These are phyloP conservation scores for Thalassoma bifasciatum DNA, from an alignment of 2,113 vertebrate genomes.

Conservation along the genomic window DNA sequence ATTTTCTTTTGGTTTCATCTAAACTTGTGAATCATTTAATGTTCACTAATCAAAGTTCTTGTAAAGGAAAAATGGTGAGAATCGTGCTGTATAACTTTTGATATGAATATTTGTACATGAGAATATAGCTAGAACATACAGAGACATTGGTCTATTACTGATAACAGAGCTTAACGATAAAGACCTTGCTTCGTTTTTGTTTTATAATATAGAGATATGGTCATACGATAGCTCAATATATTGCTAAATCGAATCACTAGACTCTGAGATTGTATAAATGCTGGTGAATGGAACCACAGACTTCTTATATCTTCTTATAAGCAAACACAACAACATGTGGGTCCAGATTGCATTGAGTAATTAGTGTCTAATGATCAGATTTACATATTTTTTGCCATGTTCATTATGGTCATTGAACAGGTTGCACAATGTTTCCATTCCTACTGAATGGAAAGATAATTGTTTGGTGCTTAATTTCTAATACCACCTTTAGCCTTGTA, in stretches of 20 bases:
- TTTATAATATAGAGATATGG: conserved; percentile 72
- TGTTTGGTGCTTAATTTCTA: conserved; percentile 83
- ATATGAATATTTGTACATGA: conserved; percentile 88
- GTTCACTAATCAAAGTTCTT: conserved; percentile 83
- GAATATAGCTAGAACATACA: conserved; percentile 82
- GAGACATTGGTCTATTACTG: conserved; percentile 77
- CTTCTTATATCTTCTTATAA: conserved; percentile 66
- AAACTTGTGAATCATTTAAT: conserved; percentile 82
- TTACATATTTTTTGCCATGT: conserved; percentile 73
- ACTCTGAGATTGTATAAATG: conserved; percentile 79
- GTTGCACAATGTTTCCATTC: conserved; percentile 82
- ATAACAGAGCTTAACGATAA: conserved; percentile 75
- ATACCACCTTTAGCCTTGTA: conserved; percentile 81
- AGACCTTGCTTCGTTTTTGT: conserved; percentile 61
- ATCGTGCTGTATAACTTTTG: conserved; percentile 86
- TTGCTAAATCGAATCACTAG: conserved; percentile 69
- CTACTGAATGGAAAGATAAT: conserved; percentile 73
- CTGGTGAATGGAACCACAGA: conserved; percentile 73
- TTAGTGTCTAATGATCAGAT: conserved; percentile 72
- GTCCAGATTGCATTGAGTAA: conserved; percentile 68
- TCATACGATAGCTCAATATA: conserved; percentile 74
- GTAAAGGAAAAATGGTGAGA: conserved; percentile 85
- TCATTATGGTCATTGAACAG: conserved; percentile 77
- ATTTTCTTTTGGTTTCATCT: conserved; percentile 74
- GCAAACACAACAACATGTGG: conserved; percentile 53